Evolutionary conservation across 2,888 invertebrate genomes (phyloP), one percentile per base, ranked within the genome.

Genomic region (Malthinus flaveolus): DNA sequence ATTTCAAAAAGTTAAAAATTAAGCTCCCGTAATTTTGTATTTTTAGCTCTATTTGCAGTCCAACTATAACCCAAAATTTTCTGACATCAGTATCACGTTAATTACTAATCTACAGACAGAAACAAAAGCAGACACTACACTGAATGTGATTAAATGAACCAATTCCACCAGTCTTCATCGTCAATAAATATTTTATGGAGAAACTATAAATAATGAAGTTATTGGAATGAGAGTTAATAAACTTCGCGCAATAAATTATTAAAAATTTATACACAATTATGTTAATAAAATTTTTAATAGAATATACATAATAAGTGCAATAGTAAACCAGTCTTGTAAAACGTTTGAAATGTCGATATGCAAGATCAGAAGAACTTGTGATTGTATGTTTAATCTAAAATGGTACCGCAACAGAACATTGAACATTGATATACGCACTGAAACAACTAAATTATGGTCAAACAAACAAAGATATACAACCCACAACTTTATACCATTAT

Each of bases 391-490:
- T 10, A 6, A 39, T 39, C 13, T 39, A 13, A 39, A 10, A 47
- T 47, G 35, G 47, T 34, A 34, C 47, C 47, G 47, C 47, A 35
- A 47, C 47, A 33, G 47, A 35, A 47, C 35, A 33, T 47, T 47
- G 2, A 46, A 13, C 1, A 11, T 13, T 47, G 34, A 47, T 47
- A 34, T 33, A 47, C 15, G 6, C 9, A 23, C 34, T 47, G 34
- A n/a, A 32, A 44, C 15, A 34, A 15, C 23, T 47, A 47, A 35
- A 11, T 47, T 47, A 47, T 47, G 11, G 34, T 47, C 34, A 33
- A 8, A 34, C 13, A n/a, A 13, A 35, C 34, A 47, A 47, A 46
- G 46, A 12, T 46, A 46, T 46, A 33, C 33, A 7, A n/a, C 10
- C 12, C 9, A 11, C n/a, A n/a, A 36, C 10, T 42, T 23, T 42